These are phyloP conservation scores for Schizaphis graminum DNA, from an alignment of 2,888 invertebrate genomes.

Conservation along the genomic window DNA sequence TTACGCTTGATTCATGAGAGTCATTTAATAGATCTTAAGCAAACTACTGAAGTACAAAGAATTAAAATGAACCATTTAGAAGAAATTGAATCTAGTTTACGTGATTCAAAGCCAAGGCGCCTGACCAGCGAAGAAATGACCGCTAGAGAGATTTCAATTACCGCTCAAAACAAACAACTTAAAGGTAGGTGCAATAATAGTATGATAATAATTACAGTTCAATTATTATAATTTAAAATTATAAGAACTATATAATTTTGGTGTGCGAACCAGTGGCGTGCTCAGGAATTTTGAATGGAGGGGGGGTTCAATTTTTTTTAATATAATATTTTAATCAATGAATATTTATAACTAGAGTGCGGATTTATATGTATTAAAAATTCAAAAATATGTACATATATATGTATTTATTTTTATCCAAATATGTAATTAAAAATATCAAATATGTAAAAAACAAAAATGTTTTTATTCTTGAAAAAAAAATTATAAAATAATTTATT, in stretches of 20 bases:
- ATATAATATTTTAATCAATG: too few species aligned
- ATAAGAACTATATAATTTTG: neutral
- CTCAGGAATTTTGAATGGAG: too few species aligned
- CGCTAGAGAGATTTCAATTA: constrained; percentile 53
- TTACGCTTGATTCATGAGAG: constrained; percentile 43
- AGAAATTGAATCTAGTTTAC: constrained; percentile 31
- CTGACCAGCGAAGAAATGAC: constrained; percentile 51
- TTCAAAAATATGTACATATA: too few species aligned
- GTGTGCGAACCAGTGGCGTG: fast-evolving
- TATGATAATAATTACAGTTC: neutral
- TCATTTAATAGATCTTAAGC: constrained; percentile 55
- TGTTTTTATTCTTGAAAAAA: too few species aligned
- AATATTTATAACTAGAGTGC: too few species aligned
- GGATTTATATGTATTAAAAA: too few species aligned
- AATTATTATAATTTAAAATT: neutral
- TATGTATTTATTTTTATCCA: too few species aligned
- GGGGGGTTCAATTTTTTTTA: too few species aligned
- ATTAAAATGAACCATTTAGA: constrained; percentile 58
- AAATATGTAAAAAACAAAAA: too few species aligned
- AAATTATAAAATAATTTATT: too few species aligned
- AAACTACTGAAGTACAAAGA: constrained; percentile 47
- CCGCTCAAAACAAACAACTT: constrained; percentile 44
- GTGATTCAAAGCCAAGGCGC: constrained; percentile 41
- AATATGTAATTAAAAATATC: too few species aligned
- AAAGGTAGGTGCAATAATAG: constrained; percentile 31